These are phyloP conservation scores for Panagrolaimus sp. DNA, from an alignment of 1,140 invertebrate species.

Conservation along the genomic window DNA sequence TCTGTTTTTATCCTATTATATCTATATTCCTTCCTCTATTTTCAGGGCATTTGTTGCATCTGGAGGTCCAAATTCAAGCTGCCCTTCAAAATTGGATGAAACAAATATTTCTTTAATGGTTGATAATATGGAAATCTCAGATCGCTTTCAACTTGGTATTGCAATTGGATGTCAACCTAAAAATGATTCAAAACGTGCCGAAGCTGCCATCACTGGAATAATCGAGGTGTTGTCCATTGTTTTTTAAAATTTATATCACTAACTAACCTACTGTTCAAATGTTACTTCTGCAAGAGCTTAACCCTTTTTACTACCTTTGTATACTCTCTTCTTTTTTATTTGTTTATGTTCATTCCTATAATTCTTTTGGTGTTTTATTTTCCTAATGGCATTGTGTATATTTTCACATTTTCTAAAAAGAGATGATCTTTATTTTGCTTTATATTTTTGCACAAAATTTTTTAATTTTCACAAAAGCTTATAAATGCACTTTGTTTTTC, in stretches of 20 bases:
- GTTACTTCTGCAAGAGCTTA: too few relatives aligned
- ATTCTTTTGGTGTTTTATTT: constrained; percentile 7
- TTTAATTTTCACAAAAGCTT: too few relatives aligned
- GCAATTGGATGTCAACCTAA: constrained; percentile 45
- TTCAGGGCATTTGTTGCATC: constrained; percentile 1
- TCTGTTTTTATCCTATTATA: background rate
- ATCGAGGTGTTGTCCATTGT: constrained; percentile 32
- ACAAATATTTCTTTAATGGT: background rate
- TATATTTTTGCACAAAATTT: too few relatives aligned
- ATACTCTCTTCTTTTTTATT: background rate
- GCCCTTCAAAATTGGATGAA: background rate
- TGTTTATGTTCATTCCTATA: background rate
- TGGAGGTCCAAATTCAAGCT: background rate
- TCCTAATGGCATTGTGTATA: too few relatives aligned
- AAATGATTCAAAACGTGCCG: constrained; percentile 19
- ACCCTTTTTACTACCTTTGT: too few relatives aligned
- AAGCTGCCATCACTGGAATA: constrained; percentile 36
- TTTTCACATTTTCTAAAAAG: too few relatives aligned
- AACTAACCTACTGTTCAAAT: too few relatives aligned
- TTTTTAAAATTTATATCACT: background rate
- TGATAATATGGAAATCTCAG: background rate
- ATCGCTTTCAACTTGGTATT: constrained; percentile 49
- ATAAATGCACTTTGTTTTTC: too few relatives aligned
- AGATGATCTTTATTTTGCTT: too few relatives aligned
- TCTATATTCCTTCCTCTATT: background rate